phyloP scores from a whole-genome alignment of 2,888 invertebrate genomes.

The Belgica antarctica region DNA sequence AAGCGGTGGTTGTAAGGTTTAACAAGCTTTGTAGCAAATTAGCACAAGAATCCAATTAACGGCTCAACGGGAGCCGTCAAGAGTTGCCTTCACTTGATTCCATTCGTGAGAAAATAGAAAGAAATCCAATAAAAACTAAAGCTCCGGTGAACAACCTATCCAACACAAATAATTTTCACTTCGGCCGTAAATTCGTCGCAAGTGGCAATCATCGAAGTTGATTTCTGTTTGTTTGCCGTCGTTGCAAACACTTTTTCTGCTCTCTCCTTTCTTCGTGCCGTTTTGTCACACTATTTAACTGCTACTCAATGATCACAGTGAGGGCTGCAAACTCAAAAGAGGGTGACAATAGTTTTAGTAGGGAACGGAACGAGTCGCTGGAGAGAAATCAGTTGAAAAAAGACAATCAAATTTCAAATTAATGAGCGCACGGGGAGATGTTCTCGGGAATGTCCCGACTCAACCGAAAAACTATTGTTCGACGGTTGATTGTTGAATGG shows the following conservation, averaged over 20 bases:
- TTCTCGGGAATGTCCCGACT: neutral
- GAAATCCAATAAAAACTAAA: neutral
- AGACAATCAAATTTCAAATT: conserved; percentile 24
- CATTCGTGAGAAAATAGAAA: neutral
- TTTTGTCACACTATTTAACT: conserved; percentile 15
- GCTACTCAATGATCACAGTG: neutral
- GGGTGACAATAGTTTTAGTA: conserved; percentile 14
- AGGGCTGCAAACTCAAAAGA: neutral
- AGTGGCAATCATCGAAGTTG: conserved; percentile 7
- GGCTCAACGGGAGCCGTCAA: neutral
- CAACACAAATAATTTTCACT: neutral
- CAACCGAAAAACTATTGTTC: too few species aligned
- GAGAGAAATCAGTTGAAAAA: neutral
- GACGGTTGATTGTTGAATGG: too few species aligned
- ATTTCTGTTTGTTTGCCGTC: conserved; percentile 10
- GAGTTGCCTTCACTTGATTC: too few species aligned
- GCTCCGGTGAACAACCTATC: neutral
- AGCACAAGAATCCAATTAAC: neutral
- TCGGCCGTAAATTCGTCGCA: too few species aligned
- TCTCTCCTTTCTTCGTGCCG: neutral
- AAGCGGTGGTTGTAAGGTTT: neutral
- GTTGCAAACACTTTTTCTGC: neutral
- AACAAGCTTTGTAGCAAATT: neutral
- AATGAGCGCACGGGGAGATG: conserved; percentile 8
- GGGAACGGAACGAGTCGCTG: neutral